Evolutionary conservation across 1,140 invertebrate genomes (phyloP), one percentile per base, ranked within the genome.

Genomic region (Coelopa frigida): DNA sequence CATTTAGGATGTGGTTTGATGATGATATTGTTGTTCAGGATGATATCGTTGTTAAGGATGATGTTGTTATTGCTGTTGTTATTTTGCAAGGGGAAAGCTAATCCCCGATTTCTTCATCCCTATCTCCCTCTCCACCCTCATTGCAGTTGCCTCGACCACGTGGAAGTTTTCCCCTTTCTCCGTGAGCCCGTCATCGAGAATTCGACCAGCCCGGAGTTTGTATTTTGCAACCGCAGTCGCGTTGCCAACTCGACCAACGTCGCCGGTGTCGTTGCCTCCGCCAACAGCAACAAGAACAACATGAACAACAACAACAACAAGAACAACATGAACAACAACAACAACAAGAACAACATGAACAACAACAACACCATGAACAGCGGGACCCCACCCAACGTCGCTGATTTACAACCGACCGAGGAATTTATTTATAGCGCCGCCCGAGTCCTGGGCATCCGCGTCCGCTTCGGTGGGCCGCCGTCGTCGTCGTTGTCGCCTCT

Each of bases 141-240:
- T 50, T 61, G 40, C 64, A 68, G 64, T 33, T 68, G 64, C 54
- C 61, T 54, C 54, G 64, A 68, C 50, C 60, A 59, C 44, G 52
- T 68, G 48, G 64, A 68, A 50, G 54, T 68, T 48, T 68, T 68
- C 61, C 64, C 64, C 50, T 60, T 59, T 62, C 48, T 68, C 43
- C 55, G 58, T 35, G 64, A 68, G 38, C 54, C 64, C 52, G 59
- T 65, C 56, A 64, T 68, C 43, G 64, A 68, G 56, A 61, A 68
- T 45, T 41, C 64, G 8, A 63, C 60, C 11, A 41, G 51, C 48
- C 43, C 64, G 46, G 53, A 62, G 39, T 58, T 62, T 45, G 60
- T 62, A 35, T 58, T 63, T 41, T 68, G 64, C 48, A 63, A 62
- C 51, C 62, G 58, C 35, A 62, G n/a, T n/a, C n/a, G n/a, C n/a